These are phyloP conservation scores for Drosophila parabipectinata DNA, from an alignment of 1,140 invertebrate species.

Conservation along the genomic window DNA sequence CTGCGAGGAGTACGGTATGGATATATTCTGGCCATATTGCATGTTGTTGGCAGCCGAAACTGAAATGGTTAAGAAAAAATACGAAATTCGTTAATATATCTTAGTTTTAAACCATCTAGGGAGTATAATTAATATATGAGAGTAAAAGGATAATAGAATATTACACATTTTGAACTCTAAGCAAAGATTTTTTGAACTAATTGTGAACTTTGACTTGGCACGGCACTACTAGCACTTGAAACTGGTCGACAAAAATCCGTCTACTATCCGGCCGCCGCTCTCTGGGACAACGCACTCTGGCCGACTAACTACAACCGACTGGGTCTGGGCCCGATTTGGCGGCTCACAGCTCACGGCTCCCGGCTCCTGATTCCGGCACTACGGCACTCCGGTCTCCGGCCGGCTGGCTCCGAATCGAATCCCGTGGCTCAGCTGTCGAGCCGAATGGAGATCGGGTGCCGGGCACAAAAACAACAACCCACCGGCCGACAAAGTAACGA, in stretches of 20 bases:
- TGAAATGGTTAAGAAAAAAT: constrained; percentile 35
- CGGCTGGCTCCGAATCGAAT: constrained; percentile 28
- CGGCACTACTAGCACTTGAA: constrained; percentile 30
- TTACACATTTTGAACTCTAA: constrained; percentile 39
- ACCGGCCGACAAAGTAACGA: constrained; percentile 58
- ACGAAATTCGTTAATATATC: not conserved
- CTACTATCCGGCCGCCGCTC: constrained; percentile 27
- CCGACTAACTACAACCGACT: constrained; percentile 78
- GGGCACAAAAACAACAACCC: constrained; percentile 55
- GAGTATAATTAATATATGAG: not conserved
- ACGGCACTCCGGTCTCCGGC: constrained; percentile 20
- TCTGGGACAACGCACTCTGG: constrained; percentile 62
- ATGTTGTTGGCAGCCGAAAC: constrained; percentile 83
- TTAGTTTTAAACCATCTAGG: not conserved
- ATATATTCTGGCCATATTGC: constrained; percentile 84
- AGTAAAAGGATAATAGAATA: not conserved
- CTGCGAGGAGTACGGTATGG: constrained; percentile 83
- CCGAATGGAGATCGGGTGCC: constrained; percentile 73
- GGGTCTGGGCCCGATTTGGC: constrained; percentile 17
- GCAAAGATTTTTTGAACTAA: constrained; percentile 18
- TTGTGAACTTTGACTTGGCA: constrained; percentile 14
- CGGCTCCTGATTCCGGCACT: constrained; percentile 56
- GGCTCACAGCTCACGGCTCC: constrained; percentile 6
- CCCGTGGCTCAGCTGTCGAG: constrained; percentile 48
- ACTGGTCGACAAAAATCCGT: constrained; percentile 1